Evolutionary conservation across 2,113 vertebrate species (phyloP), one percentile per base, ranked within the genome.

Genomic region (Oryzias woworae): DNA sequence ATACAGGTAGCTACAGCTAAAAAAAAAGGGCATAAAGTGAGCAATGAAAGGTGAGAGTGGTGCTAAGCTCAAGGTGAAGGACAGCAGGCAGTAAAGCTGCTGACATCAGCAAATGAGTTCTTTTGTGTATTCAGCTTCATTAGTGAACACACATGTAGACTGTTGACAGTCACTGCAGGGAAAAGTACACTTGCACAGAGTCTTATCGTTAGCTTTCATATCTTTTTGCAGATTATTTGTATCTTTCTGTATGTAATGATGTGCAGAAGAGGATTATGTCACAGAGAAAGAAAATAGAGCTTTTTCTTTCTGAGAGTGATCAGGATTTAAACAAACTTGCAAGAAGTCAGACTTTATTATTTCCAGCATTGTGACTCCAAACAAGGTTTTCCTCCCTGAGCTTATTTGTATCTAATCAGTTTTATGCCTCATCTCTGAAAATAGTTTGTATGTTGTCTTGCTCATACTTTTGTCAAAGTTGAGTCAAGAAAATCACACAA

Each of bases 191-290:
- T 66, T 80, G 80, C 56, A 74, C 58, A 65, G 31, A 5, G 31
- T 62, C 58, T 41, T 26, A 36, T 12, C 10, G 8, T 36, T 36
- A 12, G 8, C 2, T 36, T 36, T 36, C 36, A 12, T 12, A 43
- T 26, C 57, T 17, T 72, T 81, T 75, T 77, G 49, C 53, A 57
- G 76, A 82, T 72, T 61, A 65, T 78, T 78, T 62, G 36, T 42
- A 24, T 23, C 31, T 48, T 56, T 78, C 70, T 47, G 61, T 36
- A 58, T 1, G 7, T 36, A 12, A 3, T 36, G 36, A 28, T 4
- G 26, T 28, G 26, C 26, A 28, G 26, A 28, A 28, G 26, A 36
- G 10, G 36, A 36, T 36, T 36, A 36, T 36, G 7, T 36, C 36
- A 36, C 31, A 36, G 36, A 28, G 26, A 28, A 28, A 28, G 26